phyloP scores from a whole-genome alignment of 1,140 invertebrate species.

The Drosophila jambulina region DNA sequence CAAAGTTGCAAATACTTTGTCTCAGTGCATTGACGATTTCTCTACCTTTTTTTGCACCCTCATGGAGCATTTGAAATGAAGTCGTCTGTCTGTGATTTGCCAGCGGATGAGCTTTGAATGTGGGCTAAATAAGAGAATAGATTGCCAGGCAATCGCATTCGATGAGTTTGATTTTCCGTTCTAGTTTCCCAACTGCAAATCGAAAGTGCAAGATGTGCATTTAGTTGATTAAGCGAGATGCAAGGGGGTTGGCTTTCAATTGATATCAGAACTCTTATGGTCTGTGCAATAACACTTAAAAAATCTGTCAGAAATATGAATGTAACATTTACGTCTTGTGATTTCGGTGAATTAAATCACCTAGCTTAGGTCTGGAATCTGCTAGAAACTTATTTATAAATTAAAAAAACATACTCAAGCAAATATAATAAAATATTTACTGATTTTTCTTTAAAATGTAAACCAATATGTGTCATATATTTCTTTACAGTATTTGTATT shows the following conservation, averaged over 20 bases:
- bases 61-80: slow-evolving; percentile 33
- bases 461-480: neutral
- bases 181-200: slow-evolving; percentile 10
- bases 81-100: slow-evolving; percentile 46
- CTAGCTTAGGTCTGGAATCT: too few species aligned
- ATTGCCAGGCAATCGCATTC: slow-evolving; percentile 39
- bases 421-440: neutral
- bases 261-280: neutral
- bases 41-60: neutral
- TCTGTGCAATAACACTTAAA: neutral
- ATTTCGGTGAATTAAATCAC: neutral
- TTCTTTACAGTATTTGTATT: too few species aligned
- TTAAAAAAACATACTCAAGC: too few species aligned
- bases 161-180: slow-evolving; percentile 28
- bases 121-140: slow-evolving; percentile 44
- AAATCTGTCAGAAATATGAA: neutral
- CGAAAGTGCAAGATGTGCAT: slow-evolving; percentile 22
- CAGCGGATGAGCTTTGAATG: slow-evolving; percentile 41
- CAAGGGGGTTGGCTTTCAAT: neutral
- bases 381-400: neutral
- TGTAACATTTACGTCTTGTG: neutral
- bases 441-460: neutral
- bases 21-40: neutral
- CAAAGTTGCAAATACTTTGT: neutral
- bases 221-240: slow-evolving; percentile 27